Base-by-base conservation (phyloP, 2,797 vertebrate species). In the Phrynocephalus guinanensis region DNA sequence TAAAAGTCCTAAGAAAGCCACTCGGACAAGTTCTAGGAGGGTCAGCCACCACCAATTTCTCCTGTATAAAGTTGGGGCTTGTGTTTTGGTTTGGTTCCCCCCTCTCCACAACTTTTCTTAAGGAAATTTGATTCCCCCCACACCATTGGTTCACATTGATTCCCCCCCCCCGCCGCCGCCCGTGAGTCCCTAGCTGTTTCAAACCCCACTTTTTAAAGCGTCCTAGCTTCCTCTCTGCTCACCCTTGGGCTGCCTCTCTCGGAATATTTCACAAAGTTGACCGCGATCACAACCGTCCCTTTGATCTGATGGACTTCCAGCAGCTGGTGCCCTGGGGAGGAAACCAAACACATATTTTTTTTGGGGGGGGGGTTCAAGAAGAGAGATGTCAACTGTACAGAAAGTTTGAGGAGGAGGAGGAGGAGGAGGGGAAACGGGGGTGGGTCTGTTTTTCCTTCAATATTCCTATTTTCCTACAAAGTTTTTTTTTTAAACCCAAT, bases 291-390 rank as follows among this genome's bases (percentile, higher is more conserved):
- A 24, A 95, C 92, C 4, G 93, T 94, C 48, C 96, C 96, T 90
- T 95, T 96, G 33, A 93, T 88, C 30, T 91, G 93, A 84, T 90
- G 93, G 20, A 95, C 96, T 84, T 94, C 92, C 26, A 96, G 94
- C 66, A 92, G 89, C 88, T 94, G 93, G 87, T 94, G 94, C 72
- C 95, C 96, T 96, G 13, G 72, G n/a, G 24, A 24, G 13, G 7
- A 56, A 6, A 30, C 7, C 11, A 66, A 18, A 33, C 22, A 16
- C 18, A 6, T 6, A 22, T 5, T 33, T 33, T 33, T 33, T 33
- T 5, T 1, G 22, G 3, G 1, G 20, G 8, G 60, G 18, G 44
- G 5, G 70, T 1, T 18, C 38, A 6, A 0, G 3, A 15, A 15
- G 20, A 4, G 9, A n/a, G n/a, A 22, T 5, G 26, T 63, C 15